phyloP scores from a whole-genome alignment of 1,140 invertebrate genomes.

The Akabosia matsudoensis region DNA sequence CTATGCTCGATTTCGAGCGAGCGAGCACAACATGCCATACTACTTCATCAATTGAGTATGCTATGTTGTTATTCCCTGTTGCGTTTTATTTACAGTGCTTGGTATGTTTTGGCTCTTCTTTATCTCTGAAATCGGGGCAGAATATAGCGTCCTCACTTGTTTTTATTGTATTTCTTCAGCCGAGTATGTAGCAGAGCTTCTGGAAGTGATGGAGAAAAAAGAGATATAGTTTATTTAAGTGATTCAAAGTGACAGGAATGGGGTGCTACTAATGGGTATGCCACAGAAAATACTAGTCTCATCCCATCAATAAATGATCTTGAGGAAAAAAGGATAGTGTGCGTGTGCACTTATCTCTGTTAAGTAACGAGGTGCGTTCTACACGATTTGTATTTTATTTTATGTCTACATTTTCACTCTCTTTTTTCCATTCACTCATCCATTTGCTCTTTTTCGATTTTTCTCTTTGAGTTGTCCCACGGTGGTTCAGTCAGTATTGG shows the following conservation, averaged over 20 bases:
- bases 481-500: background rate
- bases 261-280: conserved; percentile 45
- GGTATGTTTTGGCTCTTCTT: too few species aligned
- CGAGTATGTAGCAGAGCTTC: too few species aligned
- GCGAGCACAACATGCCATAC: background rate
- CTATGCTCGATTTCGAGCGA: background rate
- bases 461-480: background rate
- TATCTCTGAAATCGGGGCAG: too few species aligned
- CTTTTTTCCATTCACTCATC: background rate
- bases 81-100: background rate
- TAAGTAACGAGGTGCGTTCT: conserved; percentile 9
- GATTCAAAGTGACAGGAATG: conserved; percentile 44
- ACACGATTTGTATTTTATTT: conserved; percentile 17
- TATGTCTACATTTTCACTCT: background rate
- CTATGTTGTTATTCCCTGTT: background rate
- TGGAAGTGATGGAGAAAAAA: background rate
- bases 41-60: background rate
- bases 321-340: conserved; percentile 21
- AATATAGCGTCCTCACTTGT: too few species aligned
- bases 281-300: conserved; percentile 28
- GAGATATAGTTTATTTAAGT: conserved; percentile 36
- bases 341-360: conserved; percentile 15
- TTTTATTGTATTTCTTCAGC: background rate
- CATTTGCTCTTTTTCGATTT: background rate
- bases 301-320: conserved; percentile 46